A percentile compares a stretch with the other conserved stretches of the same genome.
Evolutionary conservation across 92 coral and sea anemone genomes (phyloP).

Genomic region (Pocillopora meandrina): DNA sequence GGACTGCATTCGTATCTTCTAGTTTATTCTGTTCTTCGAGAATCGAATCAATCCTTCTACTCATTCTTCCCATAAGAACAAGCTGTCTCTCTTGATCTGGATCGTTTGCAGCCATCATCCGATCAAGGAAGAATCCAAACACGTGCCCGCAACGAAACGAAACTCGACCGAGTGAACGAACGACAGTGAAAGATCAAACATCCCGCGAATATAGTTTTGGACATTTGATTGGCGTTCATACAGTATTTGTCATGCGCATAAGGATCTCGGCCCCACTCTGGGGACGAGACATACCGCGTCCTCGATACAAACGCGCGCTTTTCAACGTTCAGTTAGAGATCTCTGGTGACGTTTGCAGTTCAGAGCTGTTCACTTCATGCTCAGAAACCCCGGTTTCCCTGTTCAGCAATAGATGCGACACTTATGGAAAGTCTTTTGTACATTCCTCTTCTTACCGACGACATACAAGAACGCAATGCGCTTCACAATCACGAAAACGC

Average conservation of each 20-base stretch:
- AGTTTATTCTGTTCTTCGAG: slow-evolving; percentile 9
- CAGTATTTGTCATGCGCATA: too few relatives aligned
- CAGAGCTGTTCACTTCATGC: neutral
- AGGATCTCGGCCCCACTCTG: too few relatives aligned
- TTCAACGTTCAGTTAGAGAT: too few relatives aligned
- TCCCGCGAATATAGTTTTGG: neutral
- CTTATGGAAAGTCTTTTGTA: slow-evolving; percentile 7
- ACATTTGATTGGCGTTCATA: too few relatives aligned
- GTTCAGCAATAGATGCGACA: neutral
- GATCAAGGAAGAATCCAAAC: neutral
- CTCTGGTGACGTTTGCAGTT: neutral
- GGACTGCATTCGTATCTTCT: slow-evolving; percentile 3
- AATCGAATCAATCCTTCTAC: neutral
- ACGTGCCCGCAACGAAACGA: neutral
- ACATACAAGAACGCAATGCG: slow-evolving; percentile 1
- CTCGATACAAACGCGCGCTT: too few relatives aligned
- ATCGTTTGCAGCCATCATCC: too few relatives aligned
- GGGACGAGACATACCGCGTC: too few relatives aligned
- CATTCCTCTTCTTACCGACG: slow-evolving; percentile 22
- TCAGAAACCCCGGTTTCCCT: slow-evolving; percentile 1
- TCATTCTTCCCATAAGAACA: slow-evolving; percentile 12
- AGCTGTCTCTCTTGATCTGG: slow-evolving; percentile 19
- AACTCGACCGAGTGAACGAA: neutral
- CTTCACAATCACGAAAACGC: slow-evolving; percentile 11
- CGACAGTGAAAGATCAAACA: neutral